These are phyloP conservation scores for Petrocephalus sullivani DNA, from an alignment of 2,797 vertebrate species.

Conservation along the genomic window DNA sequence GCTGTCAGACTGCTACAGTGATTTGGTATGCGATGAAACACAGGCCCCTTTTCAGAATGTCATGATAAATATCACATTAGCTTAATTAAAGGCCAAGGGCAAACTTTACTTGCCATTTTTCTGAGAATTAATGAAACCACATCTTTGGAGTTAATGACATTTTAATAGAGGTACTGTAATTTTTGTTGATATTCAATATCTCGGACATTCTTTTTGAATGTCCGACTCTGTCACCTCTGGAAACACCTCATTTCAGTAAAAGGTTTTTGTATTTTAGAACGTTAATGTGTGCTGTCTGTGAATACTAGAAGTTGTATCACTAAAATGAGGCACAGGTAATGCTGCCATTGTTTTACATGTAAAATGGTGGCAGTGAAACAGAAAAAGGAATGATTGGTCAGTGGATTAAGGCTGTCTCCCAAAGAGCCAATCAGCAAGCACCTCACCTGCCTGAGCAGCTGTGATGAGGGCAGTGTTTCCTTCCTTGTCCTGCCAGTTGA, in stretches of 20 bases:
- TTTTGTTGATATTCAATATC: neutral
- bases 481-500: constrained; percentile 98
- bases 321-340: neutral
- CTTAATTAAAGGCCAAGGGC: constrained; percentile 10
- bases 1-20: neutral
- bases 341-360: neutral
- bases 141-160: constrained; percentile 11
- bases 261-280: neutral
- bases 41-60: neutral
- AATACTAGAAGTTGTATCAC: neutral
- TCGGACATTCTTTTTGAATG: neutral
- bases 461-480: constrained; percentile 93
- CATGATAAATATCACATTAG: constrained; percentile 15
- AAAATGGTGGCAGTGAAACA: neutral
- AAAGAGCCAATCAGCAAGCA: neutral
- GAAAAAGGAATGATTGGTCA: neutral
- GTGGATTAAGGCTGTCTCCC: neutral
- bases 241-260: neutral
- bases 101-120: neutral
- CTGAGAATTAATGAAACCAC: neutral
- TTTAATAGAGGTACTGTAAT: neutral
- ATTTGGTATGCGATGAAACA: neutral
- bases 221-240: neutral
- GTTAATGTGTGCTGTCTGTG: neutral
- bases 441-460: constrained; percentile 92